A percentile compares a stretch with the other conserved stretches of the same genome.
Conservation (phyloP, 2,888 invertebrate species). For the Andrena dorsata region DNA sequence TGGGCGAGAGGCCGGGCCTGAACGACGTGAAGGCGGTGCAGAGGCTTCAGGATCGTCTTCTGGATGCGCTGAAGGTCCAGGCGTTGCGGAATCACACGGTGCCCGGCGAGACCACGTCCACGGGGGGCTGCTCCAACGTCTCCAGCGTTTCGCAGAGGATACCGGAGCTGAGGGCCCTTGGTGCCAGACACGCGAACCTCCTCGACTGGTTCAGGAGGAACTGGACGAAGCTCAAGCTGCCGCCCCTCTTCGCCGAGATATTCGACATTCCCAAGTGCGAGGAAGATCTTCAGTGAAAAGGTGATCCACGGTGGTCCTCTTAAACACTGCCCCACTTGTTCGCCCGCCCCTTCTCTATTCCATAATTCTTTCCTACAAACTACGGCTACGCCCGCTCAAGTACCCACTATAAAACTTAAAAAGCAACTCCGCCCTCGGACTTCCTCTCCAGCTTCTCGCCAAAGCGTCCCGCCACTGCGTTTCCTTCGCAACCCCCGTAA, state of each 20-base stretch:
- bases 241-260: constrained; percentile 97
- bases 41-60: constrained; percentile 92
- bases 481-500: background rate
- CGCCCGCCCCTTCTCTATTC: no score
- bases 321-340: no score
- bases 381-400: no score
- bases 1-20: constrained; percentile 93
- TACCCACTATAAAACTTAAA: background rate
- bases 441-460: constrained; percentile 4
- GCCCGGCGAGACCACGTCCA: constrained; percentile 76
- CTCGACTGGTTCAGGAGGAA: constrained; percentile 96
- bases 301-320: constrained; percentile 42
- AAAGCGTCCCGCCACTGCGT: background rate
- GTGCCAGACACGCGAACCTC: constrained; percentile 93
- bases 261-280: constrained; percentile 97
- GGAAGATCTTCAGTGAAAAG: constrained; percentile 87
- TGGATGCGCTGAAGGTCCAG: constrained; percentile 95
- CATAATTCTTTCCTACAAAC: no score
- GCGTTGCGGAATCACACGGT: constrained; percentile 84
- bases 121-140: constrained; percentile 80
- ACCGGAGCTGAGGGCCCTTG: constrained; percentile 92
- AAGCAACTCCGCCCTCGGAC: background rate
- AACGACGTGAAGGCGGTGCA: constrained; percentile 92
- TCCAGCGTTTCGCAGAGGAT: constrained; percentile 87
- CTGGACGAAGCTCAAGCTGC: constrained; percentile 94